phyloP scores from a whole-genome alignment of 2,888 invertebrate genomes.

The Epinotia ramella region DNA sequence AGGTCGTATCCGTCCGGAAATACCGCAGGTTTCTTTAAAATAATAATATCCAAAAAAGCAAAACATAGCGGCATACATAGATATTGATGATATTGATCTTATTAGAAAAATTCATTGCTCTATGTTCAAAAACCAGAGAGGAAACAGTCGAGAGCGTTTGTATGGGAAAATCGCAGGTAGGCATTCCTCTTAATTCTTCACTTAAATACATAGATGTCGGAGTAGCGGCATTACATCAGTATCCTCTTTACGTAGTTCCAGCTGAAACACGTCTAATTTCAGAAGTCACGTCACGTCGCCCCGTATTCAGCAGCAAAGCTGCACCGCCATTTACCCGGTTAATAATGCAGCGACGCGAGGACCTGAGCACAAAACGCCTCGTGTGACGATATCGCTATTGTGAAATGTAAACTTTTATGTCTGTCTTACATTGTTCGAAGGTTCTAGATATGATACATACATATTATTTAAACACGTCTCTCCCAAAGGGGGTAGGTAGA shows the following conservation, averaged over 20 bases:
- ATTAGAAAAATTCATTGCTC: too few relatives aligned
- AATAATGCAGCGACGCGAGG: conserved; percentile 27
- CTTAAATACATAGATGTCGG: neutral
- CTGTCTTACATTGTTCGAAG: neutral
- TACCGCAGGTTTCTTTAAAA: too few relatives aligned
- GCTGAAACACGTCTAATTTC: neutral
- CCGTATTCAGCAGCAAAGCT: neutral
- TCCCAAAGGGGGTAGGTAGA: too few relatives aligned
- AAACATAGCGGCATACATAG: too few relatives aligned
- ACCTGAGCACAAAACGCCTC: conserved; percentile 26
- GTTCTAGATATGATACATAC: neutral
- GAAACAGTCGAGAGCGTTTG: too few relatives aligned
- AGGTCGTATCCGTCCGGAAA: too few relatives aligned
- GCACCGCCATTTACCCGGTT: conserved; percentile 20
- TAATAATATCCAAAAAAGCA: too few relatives aligned
- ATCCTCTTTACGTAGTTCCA: neutral
- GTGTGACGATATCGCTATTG: conserved; percentile 20
- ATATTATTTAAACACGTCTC: too few relatives aligned
- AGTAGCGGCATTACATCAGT: neutral
- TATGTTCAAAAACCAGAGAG: too few relatives aligned
- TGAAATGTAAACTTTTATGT: conserved; percentile 39
- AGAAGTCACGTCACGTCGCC: conserved; percentile 2
- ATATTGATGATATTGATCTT: too few relatives aligned
- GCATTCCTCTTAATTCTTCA: too few relatives aligned
- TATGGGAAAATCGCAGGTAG: too few relatives aligned